phyloP scores from a whole-genome alignment of 1,140 invertebrate species.

The Sipha flava region DNA sequence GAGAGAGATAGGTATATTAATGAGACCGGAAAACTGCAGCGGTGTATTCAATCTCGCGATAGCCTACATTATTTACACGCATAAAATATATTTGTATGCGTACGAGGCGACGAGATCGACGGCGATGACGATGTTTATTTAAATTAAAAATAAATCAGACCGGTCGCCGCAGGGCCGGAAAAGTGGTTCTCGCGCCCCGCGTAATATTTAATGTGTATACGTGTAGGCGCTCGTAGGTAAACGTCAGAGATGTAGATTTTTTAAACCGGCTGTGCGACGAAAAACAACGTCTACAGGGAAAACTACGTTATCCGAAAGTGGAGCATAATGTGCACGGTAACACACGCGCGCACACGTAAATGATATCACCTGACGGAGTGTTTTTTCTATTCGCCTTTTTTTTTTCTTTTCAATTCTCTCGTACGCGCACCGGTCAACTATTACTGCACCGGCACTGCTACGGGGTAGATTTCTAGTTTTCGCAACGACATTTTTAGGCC shows the following conservation, averaged over 20 bases:
- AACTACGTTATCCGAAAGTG: neutral
- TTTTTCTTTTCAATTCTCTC: too few relatives aligned
- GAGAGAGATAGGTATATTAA: neutral
- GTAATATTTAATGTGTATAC: too few relatives aligned
- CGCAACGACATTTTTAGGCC: neutral
- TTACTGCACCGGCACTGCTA: too few relatives aligned
- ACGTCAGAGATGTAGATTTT: too few relatives aligned
- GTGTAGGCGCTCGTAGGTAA: too few relatives aligned
- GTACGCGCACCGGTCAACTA: too few relatives aligned
- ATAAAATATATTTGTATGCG: neutral
- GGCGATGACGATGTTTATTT: neutral
- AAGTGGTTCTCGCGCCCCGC: neutral
- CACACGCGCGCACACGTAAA: neutral
- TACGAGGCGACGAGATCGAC: neutral
- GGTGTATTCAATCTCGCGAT: neutral
- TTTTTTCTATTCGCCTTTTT: neutral
- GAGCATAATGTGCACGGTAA: neutral
- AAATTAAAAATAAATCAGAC: constrained; percentile 5
- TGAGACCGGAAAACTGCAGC: neutral
- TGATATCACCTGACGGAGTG: neutral
- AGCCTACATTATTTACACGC: too few relatives aligned
- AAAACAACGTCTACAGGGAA: too few relatives aligned
- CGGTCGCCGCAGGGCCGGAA: neutral
- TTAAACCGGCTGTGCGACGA: too few relatives aligned
- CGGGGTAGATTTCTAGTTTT: too few relatives aligned